A percentile compares a stretch with the other conserved stretches of the same genome.
These are phyloP conservation scores for Archivesica marissinica DNA, from an alignment of 1,140 invertebrate genomes.

Conservation along the genomic window DNA sequence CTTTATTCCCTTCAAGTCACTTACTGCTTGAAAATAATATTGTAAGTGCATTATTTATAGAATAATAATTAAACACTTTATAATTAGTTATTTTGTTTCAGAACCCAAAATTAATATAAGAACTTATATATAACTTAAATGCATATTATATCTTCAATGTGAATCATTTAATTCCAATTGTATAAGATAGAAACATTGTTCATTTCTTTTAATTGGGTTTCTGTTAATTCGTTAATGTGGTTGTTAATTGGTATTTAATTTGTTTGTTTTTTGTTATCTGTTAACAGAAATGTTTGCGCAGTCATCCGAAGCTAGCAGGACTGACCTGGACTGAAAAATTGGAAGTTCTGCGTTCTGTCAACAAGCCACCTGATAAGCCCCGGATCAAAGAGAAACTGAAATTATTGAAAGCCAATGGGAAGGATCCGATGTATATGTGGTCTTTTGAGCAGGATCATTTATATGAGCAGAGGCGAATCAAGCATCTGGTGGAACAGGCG, in stretches of 20 bases:
- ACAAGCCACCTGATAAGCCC: constrained; percentile 30
- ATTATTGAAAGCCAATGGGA: constrained; percentile 7
- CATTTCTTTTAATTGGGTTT: too few species aligned
- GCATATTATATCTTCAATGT: too few species aligned
- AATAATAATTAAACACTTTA: too few species aligned
- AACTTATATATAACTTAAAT: too few species aligned
- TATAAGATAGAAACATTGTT: too few species aligned
- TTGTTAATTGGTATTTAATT: background rate
- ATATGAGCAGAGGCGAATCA: constrained; percentile 56
- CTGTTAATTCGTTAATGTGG: background rate
- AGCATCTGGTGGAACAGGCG: constrained; percentile 53
- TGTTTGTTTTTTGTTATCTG: background rate
- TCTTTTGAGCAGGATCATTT: constrained; percentile 31
- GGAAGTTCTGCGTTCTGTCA: constrained; percentile 55
- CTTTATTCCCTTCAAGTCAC: too few species aligned
- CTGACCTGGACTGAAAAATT: constrained; percentile 50
- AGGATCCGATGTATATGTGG: constrained; percentile 5
- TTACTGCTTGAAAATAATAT: too few species aligned
- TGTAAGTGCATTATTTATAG: too few species aligned
- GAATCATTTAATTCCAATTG: too few species aligned
- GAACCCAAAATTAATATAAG: too few species aligned
- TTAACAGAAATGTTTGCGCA: constrained; percentile 34
- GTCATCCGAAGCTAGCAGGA: constrained; percentile 37
- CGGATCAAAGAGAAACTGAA: constrained; percentile 46
- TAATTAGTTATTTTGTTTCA: too few species aligned